These are phyloP conservation scores for Dipodomys stephensi DNA, from an alignment of 2,113 vertebrate genomes.

Conservation along the genomic window DNA sequence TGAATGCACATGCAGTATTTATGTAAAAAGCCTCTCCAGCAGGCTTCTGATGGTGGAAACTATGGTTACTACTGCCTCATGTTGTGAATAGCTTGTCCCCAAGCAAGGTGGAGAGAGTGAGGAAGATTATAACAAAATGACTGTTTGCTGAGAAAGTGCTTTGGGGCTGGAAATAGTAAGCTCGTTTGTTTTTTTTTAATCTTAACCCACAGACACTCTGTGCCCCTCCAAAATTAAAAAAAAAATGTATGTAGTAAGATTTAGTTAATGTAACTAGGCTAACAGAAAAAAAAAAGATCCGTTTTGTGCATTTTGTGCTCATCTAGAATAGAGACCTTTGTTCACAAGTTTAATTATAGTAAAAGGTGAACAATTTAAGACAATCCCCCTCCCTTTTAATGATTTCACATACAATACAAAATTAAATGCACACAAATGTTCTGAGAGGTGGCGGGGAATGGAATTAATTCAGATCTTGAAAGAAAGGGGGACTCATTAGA, in stretches of 20 bases:
- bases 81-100: slow-evolving; percentile 68
- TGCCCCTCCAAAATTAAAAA: neutral
- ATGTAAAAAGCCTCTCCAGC: slow-evolving; percentile 78
- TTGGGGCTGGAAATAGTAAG: slow-evolving; percentile 52
- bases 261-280: slow-evolving; percentile 56
- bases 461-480: slow-evolving; percentile 63
- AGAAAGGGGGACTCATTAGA: slow-evolving; percentile 66
- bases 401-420: slow-evolving; percentile 51
- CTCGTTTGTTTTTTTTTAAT: neutral
- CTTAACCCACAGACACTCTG: slow-evolving; percentile 2
- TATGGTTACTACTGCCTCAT: slow-evolving; percentile 78
- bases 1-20: slow-evolving; percentile 78
- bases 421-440: slow-evolving; percentile 56
- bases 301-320: neutral
- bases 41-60: slow-evolving; percentile 72
- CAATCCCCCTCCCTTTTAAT: neutral
- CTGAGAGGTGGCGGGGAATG: neutral
- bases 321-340: slow-evolving; percentile 47
- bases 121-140: slow-evolving; percentile 64
- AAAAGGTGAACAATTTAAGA: slow-evolving; percentile 65
- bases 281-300: slow-evolving; percentile 42
- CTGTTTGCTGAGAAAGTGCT: slow-evolving; percentile 39
- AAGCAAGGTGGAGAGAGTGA: slow-evolving; percentile 49
- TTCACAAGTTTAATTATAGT: slow-evolving; percentile 69
- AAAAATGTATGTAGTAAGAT: slow-evolving; percentile 26